phyloP scores from a whole-genome alignment of 2,113 vertebrate species.

The Acanthochromis polyacanthus region DNA sequence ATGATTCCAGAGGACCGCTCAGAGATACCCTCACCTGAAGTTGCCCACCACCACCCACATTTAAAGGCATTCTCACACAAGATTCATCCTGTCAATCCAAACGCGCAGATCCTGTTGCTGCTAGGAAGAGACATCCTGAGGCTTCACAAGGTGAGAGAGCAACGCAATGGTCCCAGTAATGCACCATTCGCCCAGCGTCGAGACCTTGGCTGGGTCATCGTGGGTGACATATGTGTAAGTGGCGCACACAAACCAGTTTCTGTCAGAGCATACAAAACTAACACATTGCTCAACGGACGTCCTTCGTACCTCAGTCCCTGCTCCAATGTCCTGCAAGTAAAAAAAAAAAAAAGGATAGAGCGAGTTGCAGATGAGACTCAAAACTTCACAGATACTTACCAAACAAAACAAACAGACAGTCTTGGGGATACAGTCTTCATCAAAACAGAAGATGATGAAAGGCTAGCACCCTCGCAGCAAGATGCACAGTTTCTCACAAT shows the following conservation, averaged over 20 bases:
- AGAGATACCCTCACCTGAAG: slow-evolving; percentile 14
- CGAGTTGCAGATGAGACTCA: too few species aligned
- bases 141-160: slow-evolving; percentile 7
- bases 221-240: not conserved
- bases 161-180: not conserved
- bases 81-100: slow-evolving; percentile 13
- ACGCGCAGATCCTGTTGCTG: slow-evolving; percentile 1
- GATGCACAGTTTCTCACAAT: slow-evolving; percentile 7
- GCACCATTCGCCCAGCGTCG: not conserved
- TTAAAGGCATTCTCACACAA: not conserved
- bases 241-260: not conserved
- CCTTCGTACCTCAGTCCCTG: slow-evolving; percentile 7
- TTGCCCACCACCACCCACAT: not conserved
- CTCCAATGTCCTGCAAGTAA: not conserved
- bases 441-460: not conserved
- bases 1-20: slow-evolving; percentile 13
- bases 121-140: slow-evolving; percentile 12
- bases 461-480: not conserved
- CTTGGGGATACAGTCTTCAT: not conserved
- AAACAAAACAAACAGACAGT: not conserved
- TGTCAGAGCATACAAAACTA: not conserved
- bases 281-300: not conserved
- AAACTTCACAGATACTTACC: too few species aligned
- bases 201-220: not conserved
- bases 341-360: too few species aligned